A percentile compares a stretch with the other conserved stretches of the same genome.
phyloP scores from a whole-genome alignment of 2,888 invertebrate genomes.

The Euproctis similis region DNA sequence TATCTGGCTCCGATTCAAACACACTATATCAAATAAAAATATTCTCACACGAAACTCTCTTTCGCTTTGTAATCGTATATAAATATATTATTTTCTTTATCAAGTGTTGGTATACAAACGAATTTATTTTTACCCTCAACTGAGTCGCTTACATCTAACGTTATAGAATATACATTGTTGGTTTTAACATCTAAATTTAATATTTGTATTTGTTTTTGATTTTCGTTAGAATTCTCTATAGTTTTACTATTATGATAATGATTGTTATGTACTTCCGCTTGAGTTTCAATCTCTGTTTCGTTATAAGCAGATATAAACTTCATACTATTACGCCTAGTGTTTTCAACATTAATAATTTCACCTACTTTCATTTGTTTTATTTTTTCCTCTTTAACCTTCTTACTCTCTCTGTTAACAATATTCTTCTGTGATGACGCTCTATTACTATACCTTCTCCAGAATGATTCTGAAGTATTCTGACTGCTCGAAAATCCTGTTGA shows the following conservation, averaged over 20 bases:
- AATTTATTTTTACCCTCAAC: slow-evolving; percentile 54
- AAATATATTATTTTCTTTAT: slow-evolving; percentile 65
- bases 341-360: slow-evolving; percentile 63
- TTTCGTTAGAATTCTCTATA: slow-evolving; percentile 43
- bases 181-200: slow-evolving; percentile 69
- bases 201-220: slow-evolving; percentile 73
- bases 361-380: slow-evolving; percentile 56
- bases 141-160: slow-evolving; percentile 58
- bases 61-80: slow-evolving; percentile 71
- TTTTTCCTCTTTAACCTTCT: slow-evolving; percentile 49
- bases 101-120: slow-evolving; percentile 59
- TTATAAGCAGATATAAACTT: slow-evolving; percentile 59
- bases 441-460: slow-evolving; percentile 78
- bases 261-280: slow-evolving; percentile 41
- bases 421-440: slow-evolving; percentile 60
- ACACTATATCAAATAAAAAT: slow-evolving; percentile 17
- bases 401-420: slow-evolving; percentile 50
- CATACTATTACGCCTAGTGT: slow-evolving; percentile 69
- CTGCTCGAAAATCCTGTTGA: slow-evolving; percentile 77
- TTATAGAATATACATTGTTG: slow-evolving; percentile 68
- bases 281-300: slow-evolving; percentile 41
- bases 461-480: slow-evolving; percentile 77
- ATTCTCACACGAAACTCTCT: slow-evolving; percentile 61
- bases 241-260: slow-evolving; percentile 29
- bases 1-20: slow-evolving; percentile 36